Evolutionary conservation across 92 coral and sea anemone genomes (phyloP), one percentile per base, ranked within the genome.

Genomic region (Siderastrea siderea): DNA sequence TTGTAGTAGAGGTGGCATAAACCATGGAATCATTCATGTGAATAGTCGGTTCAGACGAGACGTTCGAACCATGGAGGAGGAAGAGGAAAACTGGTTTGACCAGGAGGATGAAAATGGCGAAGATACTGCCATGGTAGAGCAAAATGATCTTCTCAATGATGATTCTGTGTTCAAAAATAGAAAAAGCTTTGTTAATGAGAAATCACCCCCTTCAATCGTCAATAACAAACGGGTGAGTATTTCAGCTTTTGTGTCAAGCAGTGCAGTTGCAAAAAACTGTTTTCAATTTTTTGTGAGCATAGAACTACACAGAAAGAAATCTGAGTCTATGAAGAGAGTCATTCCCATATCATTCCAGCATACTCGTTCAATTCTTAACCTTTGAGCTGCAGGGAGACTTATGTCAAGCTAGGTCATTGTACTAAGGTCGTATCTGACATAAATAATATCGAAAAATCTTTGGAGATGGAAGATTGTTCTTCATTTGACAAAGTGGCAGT

Each of bases 11-110:
- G 96, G 85, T 46, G 19, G 63, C 83, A 3, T 84, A 5, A 94
- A 94, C 84, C 97, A 94, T 50, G 99, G 99, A 48, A 96, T 94
- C 89, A 98, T 98, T 71, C 99, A 98, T 61, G 98, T 94, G 3
- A 96, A 93, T 87, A 92, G 98, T 55, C 98, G 99, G 60, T 92
- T 94, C 72, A 93, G 98, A 17, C 96, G 98, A 57, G 99, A 98
- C 81, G 98, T 96, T 62, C 98, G 99, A n/a, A 59, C 94, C 5
- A 87, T 96, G 93, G 98, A 96, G 15, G 98, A 94, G 76, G 99
- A 98, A 8, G 98, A 98, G 66, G 99, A 96, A 77, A 82, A 85
- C 11, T 98, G 99, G 99, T 98, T 98, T 84, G 96, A 97, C 51
- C 97, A 95, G 92, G 98, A 91, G 52, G 99, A 95, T 7, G 96